A percentile compares a stretch with the other conserved stretches of the same genome.
These are phyloP conservation scores for Leucosticte australis DNA, from an alignment of 2,113 vertebrate species.

Conservation along the genomic window DNA sequence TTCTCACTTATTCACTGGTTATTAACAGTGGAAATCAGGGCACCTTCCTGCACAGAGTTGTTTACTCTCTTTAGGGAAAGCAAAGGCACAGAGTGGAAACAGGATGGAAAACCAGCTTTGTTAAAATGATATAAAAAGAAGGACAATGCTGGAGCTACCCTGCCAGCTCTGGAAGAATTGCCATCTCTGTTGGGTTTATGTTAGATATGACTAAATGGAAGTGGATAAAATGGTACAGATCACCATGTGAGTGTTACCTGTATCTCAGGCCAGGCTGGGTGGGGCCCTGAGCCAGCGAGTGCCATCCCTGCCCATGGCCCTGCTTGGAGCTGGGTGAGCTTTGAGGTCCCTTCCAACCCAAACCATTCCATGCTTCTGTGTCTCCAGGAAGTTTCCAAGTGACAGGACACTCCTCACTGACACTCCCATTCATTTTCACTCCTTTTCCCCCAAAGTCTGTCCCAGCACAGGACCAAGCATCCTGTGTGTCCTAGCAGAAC, in stretches of 20 bases:
- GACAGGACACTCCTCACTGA: accelerated
- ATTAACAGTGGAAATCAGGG: conserved; percentile 43
- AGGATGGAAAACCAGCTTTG: background rate
- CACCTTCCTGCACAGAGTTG: conserved; percentile 53
- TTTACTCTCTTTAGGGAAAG: conserved; percentile 32
- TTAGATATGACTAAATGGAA: background rate
- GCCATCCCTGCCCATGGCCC: background rate
- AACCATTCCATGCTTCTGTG: background rate
- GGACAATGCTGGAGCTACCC: background rate
- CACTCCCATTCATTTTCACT: background rate
- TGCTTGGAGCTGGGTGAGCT: background rate
- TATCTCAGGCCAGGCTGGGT: background rate
- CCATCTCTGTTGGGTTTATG: background rate
- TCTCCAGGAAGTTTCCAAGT: background rate
- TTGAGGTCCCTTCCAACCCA: background rate
- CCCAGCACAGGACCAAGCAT: background rate
- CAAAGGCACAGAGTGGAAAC: conserved; percentile 3
- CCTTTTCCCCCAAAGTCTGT: background rate
- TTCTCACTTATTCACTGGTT: background rate
- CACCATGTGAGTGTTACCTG: background rate
- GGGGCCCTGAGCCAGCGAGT: background rate
- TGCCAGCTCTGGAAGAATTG: background rate
- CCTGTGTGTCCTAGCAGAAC: accelerated
- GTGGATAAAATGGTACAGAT: background rate
- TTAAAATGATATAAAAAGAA: background rate